These are phyloP conservation scores for Helogale parvula DNA, from an alignment of 2,113 vertebrate species.

Conservation along the genomic window DNA sequence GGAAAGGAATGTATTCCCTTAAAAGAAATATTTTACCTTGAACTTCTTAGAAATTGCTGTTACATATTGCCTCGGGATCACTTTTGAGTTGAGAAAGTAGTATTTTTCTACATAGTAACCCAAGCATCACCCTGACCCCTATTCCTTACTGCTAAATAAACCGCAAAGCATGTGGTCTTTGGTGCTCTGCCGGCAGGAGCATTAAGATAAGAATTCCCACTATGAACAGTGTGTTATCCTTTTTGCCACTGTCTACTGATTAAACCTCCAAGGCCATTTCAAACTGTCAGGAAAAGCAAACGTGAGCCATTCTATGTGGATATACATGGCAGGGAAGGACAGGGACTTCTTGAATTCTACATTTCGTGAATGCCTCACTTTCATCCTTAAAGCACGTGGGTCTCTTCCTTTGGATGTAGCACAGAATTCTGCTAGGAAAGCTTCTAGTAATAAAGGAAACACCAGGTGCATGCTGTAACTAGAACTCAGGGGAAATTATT, in stretches of 20 bases:
- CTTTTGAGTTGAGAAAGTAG: slow-evolving; percentile 46
- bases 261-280: slow-evolving; percentile 76
- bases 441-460: slow-evolving; percentile 45
- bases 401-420: not conserved
- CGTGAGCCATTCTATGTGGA: slow-evolving; percentile 7
- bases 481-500: slow-evolving; percentile 80
- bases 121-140: slow-evolving; percentile 51
- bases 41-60: slow-evolving; percentile 28
- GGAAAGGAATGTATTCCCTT: not conserved
- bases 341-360: slow-evolving; percentile 62
- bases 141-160: slow-evolving; percentile 68
- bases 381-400: slow-evolving; percentile 55
- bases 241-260: slow-evolving; percentile 72
- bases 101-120: slow-evolving; percentile 53
- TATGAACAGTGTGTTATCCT: slow-evolving; percentile 60
- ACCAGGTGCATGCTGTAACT: slow-evolving; percentile 74
- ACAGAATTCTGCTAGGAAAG: not conserved
- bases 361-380: slow-evolving; percentile 52
- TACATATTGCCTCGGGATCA: slow-evolving; percentile 34
- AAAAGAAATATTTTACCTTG: slow-evolving; percentile 35
- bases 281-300: slow-evolving; percentile 58
- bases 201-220: slow-evolving; percentile 75
- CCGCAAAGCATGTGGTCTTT: slow-evolving; percentile 41
- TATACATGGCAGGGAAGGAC: slow-evolving; percentile 63
- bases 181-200: slow-evolving; percentile 49